phyloP scores from a whole-genome alignment of 2,797 vertebrate species.

The Enoplosus armatus region DNA sequence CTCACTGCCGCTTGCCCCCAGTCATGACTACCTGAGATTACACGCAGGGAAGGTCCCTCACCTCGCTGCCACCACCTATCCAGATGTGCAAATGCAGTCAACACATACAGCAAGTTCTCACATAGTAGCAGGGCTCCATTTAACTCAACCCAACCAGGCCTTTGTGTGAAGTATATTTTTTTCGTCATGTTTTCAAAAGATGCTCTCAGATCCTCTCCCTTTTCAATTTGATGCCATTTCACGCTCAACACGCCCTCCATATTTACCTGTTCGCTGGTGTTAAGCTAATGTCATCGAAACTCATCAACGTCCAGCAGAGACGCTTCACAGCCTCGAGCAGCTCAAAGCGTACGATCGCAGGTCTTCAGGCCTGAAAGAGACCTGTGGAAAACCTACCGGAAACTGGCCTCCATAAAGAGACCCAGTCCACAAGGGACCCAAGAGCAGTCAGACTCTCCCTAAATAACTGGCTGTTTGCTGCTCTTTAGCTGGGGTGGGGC shows the following conservation, averaged over 20 bases:
- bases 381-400: too few species aligned
- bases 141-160: not conserved
- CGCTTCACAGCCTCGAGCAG: not conserved
- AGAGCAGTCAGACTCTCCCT: not conserved
- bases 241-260: not conserved
- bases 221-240: not conserved
- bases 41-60: conserved; percentile 34
- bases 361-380: not conserved
- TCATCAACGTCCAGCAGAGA: not conserved
- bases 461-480: not conserved
- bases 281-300: not conserved
- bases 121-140: not conserved
- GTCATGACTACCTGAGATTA: conserved; percentile 52
- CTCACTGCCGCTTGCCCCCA: conserved; percentile 51
- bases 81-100: conserved; percentile 8
- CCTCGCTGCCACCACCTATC: conserved; percentile 2
- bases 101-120: not conserved
- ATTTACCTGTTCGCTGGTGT: not conserved
- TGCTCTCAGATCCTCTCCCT: too few species aligned
- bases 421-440: not conserved
- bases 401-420: too few species aligned
- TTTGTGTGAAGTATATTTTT: not conserved
- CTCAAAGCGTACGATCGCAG: not conserved
- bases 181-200: not conserved
- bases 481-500: not conserved